Conservation (phyloP, 2,113 vertebrate genomes). For the Brachyistius frenatus region DNA sequence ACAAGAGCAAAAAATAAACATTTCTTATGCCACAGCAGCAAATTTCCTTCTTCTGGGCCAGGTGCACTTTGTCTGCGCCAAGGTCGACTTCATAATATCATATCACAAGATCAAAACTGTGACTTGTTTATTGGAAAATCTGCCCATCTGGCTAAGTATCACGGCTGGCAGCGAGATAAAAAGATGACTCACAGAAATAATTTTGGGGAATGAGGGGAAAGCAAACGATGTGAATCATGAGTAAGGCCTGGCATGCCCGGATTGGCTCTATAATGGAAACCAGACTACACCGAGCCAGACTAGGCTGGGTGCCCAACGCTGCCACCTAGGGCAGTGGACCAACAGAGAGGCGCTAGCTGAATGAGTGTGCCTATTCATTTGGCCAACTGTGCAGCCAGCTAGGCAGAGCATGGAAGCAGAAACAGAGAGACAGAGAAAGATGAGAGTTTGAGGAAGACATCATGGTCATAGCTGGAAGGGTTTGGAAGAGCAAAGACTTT, state of each 20-base stretch:
- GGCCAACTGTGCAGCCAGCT: constrained; percentile 58
- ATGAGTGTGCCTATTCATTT: constrained; percentile 60
- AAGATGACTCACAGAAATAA: constrained; percentile 74
- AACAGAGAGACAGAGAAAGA: constrained; percentile 40
- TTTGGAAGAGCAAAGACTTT: constrained; percentile 45
- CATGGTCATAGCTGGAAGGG: constrained; percentile 53
- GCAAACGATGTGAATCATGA: constrained; percentile 71
- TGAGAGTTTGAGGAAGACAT: constrained; percentile 66
- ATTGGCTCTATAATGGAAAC: constrained; percentile 59
- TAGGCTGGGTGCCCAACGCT: constrained; percentile 62
- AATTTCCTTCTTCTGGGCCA: constrained; percentile 43
- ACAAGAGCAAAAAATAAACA: constrained; percentile 25
- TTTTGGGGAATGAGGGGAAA: constrained; percentile 61
- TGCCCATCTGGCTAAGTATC: constrained; percentile 73
- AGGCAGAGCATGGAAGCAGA: constrained; percentile 52
- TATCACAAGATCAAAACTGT: constrained; percentile 69
- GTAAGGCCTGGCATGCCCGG: constrained; percentile 60
- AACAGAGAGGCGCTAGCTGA: constrained; percentile 58
- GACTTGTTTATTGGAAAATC: constrained; percentile 75
- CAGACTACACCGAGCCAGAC: constrained; percentile 63
- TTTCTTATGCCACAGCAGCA: constrained; percentile 25
- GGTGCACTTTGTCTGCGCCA: constrained; percentile 39
- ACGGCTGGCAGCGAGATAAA: constrained; percentile 71
- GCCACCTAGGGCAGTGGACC: constrained; percentile 71
- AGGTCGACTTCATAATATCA: constrained; percentile 58